Evolutionary conservation across 2,113 vertebrate genomes (phyloP).

Genomic region (Isichthys henryi): DNA sequence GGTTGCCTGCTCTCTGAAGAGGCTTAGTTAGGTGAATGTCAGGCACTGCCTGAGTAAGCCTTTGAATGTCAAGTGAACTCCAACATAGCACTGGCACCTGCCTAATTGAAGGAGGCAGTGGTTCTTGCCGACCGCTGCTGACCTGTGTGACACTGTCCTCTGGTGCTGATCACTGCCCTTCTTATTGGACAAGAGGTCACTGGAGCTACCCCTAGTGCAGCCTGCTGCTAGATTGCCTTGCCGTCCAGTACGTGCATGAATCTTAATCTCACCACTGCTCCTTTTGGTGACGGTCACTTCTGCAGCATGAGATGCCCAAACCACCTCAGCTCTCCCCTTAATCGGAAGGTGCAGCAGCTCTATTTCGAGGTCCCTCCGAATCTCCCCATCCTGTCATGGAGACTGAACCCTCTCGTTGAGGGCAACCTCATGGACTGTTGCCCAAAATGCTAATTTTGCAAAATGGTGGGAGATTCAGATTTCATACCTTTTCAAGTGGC

Average conservation of each 20-base stretch:
- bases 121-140: background rate
- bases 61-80: background rate
- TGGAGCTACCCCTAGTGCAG: background rate
- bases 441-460: background rate
- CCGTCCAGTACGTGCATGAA: background rate
- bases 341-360: background rate
- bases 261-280: too few species aligned
- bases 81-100: background rate
- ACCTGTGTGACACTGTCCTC: background rate
- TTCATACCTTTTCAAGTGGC: background rate
- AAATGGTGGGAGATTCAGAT: background rate
- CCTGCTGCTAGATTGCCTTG: background rate
- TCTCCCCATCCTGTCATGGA: background rate
- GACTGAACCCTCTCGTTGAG: background rate
- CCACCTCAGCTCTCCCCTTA: background rate
- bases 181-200: background rate
- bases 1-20: background rate
- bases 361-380: background rate
- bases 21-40: background rate
- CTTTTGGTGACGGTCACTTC: background rate
- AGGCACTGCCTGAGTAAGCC: background rate
- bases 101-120: background rate
- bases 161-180: background rate
- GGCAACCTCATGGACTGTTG: background rate
- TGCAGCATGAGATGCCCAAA: background rate